These are phyloP conservation scores for Drosophila subsilvestris DNA, from an alignment of 2,888 invertebrate species.

Conservation along the genomic window DNA sequence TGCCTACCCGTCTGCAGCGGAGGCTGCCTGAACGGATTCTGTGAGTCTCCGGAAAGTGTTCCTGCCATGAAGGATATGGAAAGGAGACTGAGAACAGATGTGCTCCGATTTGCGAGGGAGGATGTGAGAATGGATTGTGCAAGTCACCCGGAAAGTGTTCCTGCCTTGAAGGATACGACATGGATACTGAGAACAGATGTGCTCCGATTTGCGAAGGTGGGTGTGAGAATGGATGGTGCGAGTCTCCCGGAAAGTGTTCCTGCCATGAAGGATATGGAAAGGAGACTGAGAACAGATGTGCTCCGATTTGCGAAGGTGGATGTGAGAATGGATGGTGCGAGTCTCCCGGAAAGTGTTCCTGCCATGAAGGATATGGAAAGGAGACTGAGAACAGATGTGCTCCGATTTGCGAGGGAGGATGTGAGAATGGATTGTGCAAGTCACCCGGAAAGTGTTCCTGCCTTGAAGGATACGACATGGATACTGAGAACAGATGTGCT, in stretches of 20 bases:
- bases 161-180: conserved; percentile 10
- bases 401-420: conserved; percentile 19
- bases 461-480: conserved; percentile 18
- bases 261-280: neutral
- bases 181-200: neutral
- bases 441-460: conserved; percentile 38
- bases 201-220: conserved; percentile 1
- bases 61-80: conserved; percentile 31
- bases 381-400: neutral
- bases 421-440: conserved; percentile 33
- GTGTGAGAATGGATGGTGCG: conserved; percentile 17
- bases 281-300: neutral
- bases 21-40: conserved; percentile 71
- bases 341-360: conserved; percentile 11
- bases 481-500: conserved; percentile 16
- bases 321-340: conserved; percentile 5
- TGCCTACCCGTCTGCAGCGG: conserved; percentile 22
- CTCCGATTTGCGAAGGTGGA: neutral
- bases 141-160: conserved; percentile 13
- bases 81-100: neutral
- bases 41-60: conserved; percentile 14
- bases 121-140: conserved; percentile 27
- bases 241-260: conserved; percentile 8
- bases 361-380: conserved; percentile 3
- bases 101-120: conserved; percentile 15